These are phyloP conservation scores for Gymnodraco acuticeps DNA, from an alignment of 2,797 vertebrate species.

Conservation along the genomic window DNA sequence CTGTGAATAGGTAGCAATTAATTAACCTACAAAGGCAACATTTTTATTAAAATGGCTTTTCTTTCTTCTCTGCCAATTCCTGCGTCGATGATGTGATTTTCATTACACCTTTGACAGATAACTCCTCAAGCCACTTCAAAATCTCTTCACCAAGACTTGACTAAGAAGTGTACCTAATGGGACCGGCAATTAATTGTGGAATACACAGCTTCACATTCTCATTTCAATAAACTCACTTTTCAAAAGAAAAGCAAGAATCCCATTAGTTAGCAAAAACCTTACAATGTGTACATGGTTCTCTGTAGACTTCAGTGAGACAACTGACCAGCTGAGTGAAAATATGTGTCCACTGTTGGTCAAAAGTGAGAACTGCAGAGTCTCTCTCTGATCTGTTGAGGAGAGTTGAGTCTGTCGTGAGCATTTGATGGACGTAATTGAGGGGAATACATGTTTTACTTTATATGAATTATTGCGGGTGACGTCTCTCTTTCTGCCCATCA, in stretches of 20 bases:
- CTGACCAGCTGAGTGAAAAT: constrained; percentile 3
- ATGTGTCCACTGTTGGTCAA: constrained; percentile 26
- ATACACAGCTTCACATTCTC: background rate
- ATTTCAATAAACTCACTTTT: background rate
- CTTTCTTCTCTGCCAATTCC: background rate
- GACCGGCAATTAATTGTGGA: background rate
- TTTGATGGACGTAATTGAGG: constrained; percentile 48
- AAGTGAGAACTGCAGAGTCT: constrained; percentile 10
- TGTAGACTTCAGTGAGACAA: too few species aligned
- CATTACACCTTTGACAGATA: background rate
- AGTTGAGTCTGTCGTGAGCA: constrained; percentile 22
- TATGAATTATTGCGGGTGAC: constrained; percentile 38
- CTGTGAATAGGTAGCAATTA: background rate
- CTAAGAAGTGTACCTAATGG: background rate
- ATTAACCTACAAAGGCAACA: background rate
- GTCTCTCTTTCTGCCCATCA: constrained; percentile 31
- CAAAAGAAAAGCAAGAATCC: background rate
- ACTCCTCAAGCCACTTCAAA: background rate
- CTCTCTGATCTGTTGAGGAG: constrained; percentile 6
- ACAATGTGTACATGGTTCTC: background rate
- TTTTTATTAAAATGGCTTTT: background rate
- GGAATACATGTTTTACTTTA: constrained; percentile 47
- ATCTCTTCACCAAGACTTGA: background rate
- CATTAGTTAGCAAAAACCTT: background rate
- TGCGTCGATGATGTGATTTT: background rate